phyloP scores from a whole-genome alignment of 2,888 invertebrate genomes.

The Lepidocyrtoides sp. region DNA sequence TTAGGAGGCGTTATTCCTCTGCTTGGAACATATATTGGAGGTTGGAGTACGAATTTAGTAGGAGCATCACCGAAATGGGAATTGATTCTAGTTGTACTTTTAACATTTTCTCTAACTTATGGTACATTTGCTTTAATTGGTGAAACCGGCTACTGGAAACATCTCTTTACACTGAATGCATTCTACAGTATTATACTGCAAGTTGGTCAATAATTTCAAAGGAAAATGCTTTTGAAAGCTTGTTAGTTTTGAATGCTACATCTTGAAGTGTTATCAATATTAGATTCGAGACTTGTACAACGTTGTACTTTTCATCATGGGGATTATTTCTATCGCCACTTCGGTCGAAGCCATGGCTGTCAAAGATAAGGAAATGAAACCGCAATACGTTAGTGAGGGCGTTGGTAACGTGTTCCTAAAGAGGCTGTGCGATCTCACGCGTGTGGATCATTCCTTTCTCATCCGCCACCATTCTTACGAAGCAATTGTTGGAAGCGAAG shows the following conservation, averaged over 20 bases:
- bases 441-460: too few species aligned
- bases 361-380: background rate
- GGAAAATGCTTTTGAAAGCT: too few species aligned
- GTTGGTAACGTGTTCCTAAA: too few species aligned
- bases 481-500: background rate
- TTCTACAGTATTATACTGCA: background rate
- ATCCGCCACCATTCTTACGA: too few species aligned
- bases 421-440: too few species aligned
- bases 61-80: background rate
- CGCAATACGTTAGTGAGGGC: background rate
- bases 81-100: background rate
- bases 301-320: background rate
- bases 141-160: constrained; percentile 40
- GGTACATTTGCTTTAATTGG: background rate
- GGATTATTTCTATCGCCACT: background rate
- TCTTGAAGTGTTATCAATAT: background rate
- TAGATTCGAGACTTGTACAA: constrained; percentile 45
- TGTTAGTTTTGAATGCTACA: background rate
- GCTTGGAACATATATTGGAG: constrained; percentile 4
- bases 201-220: too few species aligned
- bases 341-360: constrained; percentile 2
- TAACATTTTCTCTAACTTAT: constrained; percentile 18
- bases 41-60: background rate
- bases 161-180: constrained; percentile 16
- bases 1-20: constrained; percentile 1